Conservation (phyloP, 2,888 invertebrate species). For the Eristalis tenax region DNA sequence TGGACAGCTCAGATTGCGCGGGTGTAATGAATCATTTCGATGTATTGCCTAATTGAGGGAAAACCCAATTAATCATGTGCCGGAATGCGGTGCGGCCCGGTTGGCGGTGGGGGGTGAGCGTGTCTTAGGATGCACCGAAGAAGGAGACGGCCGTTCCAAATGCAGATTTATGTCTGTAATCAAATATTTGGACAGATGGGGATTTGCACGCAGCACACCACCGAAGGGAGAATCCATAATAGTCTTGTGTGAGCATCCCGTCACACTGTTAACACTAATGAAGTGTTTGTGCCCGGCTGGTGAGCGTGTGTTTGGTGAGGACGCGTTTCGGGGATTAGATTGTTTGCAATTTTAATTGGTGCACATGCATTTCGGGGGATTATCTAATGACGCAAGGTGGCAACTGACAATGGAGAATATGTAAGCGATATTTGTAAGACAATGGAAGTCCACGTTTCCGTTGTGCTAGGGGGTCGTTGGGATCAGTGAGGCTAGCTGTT, state of each 20-base stretch:
- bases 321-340: constrained; percentile 65
- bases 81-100: background rate
- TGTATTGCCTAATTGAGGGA: constrained; percentile 69
- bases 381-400: constrained; percentile 58
- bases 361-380: constrained; percentile 67
- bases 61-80: constrained; percentile 62
- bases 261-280: constrained; percentile 61
- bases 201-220: constrained; percentile 31
- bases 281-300: constrained; percentile 57
- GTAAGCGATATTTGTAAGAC: constrained; percentile 31
- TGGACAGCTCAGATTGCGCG: constrained; percentile 55
- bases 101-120: background rate
- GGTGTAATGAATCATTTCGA: constrained; percentile 65
- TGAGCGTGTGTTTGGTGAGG: constrained; percentile 11
- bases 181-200: constrained; percentile 71
- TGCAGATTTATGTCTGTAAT: constrained; percentile 68
- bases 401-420: constrained; percentile 34
- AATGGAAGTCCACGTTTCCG: background rate
- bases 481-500: too few relatives aligned
- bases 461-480: background rate
- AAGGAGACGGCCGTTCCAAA: constrained; percentile 40
- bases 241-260: constrained; percentile 44
- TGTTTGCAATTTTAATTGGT: constrained; percentile 68
- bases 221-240: constrained; percentile 10
- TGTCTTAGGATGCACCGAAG: constrained; percentile 13